phyloP scores from a whole-genome alignment of 2,888 invertebrate species.

The Epirrhoe alternata region DNA sequence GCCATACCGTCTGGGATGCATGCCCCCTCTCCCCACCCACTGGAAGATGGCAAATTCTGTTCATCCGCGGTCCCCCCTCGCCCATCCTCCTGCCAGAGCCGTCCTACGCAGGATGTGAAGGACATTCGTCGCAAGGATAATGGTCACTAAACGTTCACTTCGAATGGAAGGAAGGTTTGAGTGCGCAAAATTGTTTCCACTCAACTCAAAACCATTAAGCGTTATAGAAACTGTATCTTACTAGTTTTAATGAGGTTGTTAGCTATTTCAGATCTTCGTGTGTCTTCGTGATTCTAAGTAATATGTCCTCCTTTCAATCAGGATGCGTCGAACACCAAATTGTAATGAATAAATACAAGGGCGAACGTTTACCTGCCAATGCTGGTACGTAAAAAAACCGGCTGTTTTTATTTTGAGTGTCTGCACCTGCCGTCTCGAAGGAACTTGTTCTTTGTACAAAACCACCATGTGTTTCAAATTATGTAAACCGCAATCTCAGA shows the following conservation, averaged over 20 bases:
- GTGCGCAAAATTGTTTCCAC: constrained; percentile 33
- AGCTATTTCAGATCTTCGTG: constrained; percentile 8
- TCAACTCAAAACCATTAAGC: constrained; percentile 24
- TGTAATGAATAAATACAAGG: constrained; percentile 32
- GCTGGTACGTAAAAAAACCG: constrained; percentile 49
- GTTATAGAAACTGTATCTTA: constrained; percentile 3
- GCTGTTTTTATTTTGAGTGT: constrained; percentile 56
- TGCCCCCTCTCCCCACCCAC: constrained; percentile 44
- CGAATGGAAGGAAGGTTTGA: constrained; percentile 34
- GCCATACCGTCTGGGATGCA: constrained; percentile 59
- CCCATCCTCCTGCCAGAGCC: constrained; percentile 42
- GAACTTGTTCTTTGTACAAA: constrained; percentile 42
- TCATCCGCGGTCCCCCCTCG: constrained; percentile 46
- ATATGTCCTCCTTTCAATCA: constrained; percentile 10
- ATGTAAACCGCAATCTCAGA: constrained; percentile 19
- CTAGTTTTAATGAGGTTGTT: not conserved
- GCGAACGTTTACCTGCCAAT: constrained; percentile 55
- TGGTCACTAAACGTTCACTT: constrained; percentile 43
- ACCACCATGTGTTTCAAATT: constrained; percentile 49
- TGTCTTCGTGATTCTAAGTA: constrained; percentile 6
- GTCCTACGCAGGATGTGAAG: constrained; percentile 51
- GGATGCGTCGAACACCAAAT: constrained; percentile 18
- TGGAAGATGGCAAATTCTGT: constrained; percentile 53
- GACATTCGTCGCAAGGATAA: constrained; percentile 43
- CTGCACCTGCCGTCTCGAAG: constrained; percentile 65